Base-by-base conservation (phyloP, 1,140 invertebrate genomes). In the Saccostrea glomerata region DNA sequence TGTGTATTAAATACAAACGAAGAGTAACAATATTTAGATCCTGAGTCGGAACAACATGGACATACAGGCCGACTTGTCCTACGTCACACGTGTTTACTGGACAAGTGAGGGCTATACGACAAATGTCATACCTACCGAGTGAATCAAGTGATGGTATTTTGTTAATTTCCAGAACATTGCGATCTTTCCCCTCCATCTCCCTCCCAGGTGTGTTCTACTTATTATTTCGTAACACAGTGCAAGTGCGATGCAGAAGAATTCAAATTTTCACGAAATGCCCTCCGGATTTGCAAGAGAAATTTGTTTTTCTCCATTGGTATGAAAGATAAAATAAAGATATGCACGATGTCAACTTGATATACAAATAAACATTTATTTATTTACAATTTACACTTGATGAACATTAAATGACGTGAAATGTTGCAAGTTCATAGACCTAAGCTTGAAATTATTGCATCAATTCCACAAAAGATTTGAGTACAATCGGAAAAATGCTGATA, bases 51-150 rank as follows among this genome's bases (percentile, higher is more conserved):
- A 47, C 47, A 47, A 6, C 5, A 6, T 47, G 47, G 47, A 47
- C 47, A 5, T 47, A 47, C 0, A 47, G 47, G 47, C 5, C 47
- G 9, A 47, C 47, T 47, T 7, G 47, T 47, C 47, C 30, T 20
- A 63, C 58, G 58, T 63, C 58, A 63, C n/a, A 63, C 17, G 15
- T 63, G 17, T 20, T 63, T 17, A 63, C 17, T 63, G n/a, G 58
- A 7, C 58, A 63, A 63, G 25, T 36, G 47, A 36, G 70, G 25
- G 30, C 70, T 77, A 1, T 77, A 36, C 25, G 15, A 36, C 30
- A 36, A 36, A 77, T 77, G 70, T 77, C 70, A 77, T 77, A 36
- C 70, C 70, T 77, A 30, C 70, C 7, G 70, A 30, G 70, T 77
- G 70, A 77, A 30, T 77, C 70, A 77, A 77, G 15, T 30, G 70